These are phyloP conservation scores for Alviniconcha strummeri DNA, from an alignment of 2,888 invertebrate species.

Conservation along the genomic window DNA sequence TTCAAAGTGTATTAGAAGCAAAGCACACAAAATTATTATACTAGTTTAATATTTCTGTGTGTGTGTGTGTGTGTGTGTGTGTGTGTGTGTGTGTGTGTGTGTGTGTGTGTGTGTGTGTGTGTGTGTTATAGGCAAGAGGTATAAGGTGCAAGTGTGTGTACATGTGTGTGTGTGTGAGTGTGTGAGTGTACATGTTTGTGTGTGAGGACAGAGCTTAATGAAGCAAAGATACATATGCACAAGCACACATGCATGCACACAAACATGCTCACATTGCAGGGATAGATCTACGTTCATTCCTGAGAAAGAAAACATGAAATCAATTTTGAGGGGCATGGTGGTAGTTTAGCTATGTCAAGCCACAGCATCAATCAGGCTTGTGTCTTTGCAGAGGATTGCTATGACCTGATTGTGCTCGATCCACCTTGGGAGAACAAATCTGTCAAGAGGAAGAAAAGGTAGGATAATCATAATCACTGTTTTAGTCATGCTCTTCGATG, in stretches of 20 bases:
- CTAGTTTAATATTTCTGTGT: too few species aligned
- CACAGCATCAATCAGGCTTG: too few species aligned
- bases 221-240: too few species aligned
- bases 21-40: too few species aligned
- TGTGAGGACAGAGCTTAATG: not conserved
- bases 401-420: slow-evolving; percentile 90
- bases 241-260: too few species aligned
- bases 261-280: too few species aligned
- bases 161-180: not conserved
- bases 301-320: too few species aligned
- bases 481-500: not conserved
- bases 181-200: not conserved
- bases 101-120: not conserved
- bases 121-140: not conserved
- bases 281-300: too few species aligned
- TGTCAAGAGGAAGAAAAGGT: slow-evolving; percentile 81
- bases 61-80: not conserved
- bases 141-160: not conserved
- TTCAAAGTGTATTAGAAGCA: too few species aligned
- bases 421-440: slow-evolving; percentile 98
- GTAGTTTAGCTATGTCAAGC: too few species aligned
- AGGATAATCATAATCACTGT: slow-evolving; percentile 18
- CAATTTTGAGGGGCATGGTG: too few species aligned
- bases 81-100: not conserved
- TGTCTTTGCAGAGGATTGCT: slow-evolving; percentile 69